Base-by-base conservation (phyloP, 23 tunicate species). In the Phallusia fumigata region DNA sequence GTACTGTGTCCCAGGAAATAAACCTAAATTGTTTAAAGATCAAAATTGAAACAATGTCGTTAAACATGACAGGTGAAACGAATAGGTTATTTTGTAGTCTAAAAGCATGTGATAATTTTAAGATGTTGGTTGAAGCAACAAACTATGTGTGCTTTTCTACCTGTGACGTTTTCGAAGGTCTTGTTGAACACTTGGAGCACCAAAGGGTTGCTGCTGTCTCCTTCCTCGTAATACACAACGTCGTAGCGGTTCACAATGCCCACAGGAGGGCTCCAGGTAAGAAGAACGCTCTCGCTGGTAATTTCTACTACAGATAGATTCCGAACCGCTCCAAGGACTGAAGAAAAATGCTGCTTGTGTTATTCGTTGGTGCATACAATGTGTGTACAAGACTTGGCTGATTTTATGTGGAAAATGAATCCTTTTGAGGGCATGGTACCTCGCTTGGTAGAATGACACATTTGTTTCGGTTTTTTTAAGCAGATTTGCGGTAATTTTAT, bases 111-210 rank as follows among this genome's bases (percentile, higher is more conserved):
- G n/a, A n/a, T n/a, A n/a, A n/a, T 51, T 51, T 51, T 51, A 18
- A 51, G 18, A 51, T 51, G 58, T 51, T 51, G 58, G 18, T 18
- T n/a, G n/a, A n/a, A n/a, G n/a, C n/a, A n/a, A n/a, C n/a, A n/a
- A n/a, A n/a, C n/a, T n/a, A n/a, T n/a, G n/a, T n/a, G n/a, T n/a
- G n/a, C n/a, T 75, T 31, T 75, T 8, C 22, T 26, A 80, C 83
- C 83, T 53, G 83, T 80, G 12, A 80, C 40, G 50, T 80, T 80
- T 28, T 22, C 74, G 12, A 12, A 24, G 16, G 83, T 80, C 34
- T 53, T 80, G 74, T 51, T 51, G 49, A 30, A 0, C 80, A 77
- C 53, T 24, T 36, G 53, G 2, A 77, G 24, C 19, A n/a, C 53
- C 26, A 15, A 6, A 28, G 49, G 32, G 53, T 77, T 77, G 10